A percentile compares a stretch with the other conserved stretches of the same genome.
Conservation (phyloP, 2,113 vertebrate genomes). For the Gymnorhina tibicen region DNA sequence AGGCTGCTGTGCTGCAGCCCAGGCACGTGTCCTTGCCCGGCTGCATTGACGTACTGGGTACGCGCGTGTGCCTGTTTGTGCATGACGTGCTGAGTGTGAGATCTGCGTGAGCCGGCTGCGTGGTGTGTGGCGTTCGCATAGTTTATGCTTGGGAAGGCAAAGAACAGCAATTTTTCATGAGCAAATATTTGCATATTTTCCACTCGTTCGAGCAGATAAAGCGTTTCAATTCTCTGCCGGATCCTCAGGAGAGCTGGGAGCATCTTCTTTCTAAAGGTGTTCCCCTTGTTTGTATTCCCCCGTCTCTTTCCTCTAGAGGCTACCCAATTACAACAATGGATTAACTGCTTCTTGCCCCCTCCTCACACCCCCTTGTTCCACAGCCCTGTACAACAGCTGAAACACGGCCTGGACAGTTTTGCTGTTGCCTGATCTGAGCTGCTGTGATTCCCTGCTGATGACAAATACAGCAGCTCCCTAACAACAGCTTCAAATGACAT, state of each 20-base stretch:
- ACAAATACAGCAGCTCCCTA: neutral
- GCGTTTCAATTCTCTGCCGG: neutral
- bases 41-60: neutral
- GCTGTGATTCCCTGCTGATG: neutral
- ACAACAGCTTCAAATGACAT: neutral
- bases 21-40: neutral
- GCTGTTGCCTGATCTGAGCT: neutral
- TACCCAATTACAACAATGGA: neutral
- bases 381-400: neutral
- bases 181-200: constrained; percentile 75
- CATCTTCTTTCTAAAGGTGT: neutral
- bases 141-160: constrained; percentile 42
- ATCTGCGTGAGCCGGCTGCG: neutral
- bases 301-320: neutral
- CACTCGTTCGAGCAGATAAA: constrained; percentile 50
- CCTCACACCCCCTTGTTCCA: neutral
- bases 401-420: neutral
- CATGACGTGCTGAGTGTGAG: neutral
- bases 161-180: constrained; percentile 34
- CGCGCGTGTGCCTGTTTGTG: neutral
- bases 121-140: neutral
- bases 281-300: neutral
- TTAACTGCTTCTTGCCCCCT: neutral
- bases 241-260: neutral
- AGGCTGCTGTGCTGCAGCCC: neutral